Evolutionary conservation across 2,888 invertebrate genomes (phyloP).

Genomic region (Gastrophysa polygoni): DNA sequence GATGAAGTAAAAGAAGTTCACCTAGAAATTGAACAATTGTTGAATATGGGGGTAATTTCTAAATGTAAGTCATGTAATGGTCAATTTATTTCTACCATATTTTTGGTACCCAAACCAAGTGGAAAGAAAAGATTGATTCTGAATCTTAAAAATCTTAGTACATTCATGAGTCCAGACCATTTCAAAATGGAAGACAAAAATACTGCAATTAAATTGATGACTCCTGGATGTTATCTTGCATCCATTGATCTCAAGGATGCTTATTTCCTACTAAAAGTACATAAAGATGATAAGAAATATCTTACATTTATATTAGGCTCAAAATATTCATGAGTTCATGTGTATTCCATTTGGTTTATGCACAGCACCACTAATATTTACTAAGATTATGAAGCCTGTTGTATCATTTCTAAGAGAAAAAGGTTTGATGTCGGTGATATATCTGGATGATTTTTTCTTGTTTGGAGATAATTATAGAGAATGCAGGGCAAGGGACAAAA

Average conservation of each 20-base stretch:
- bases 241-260: no score
- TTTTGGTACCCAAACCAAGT: neutral
- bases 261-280: neutral
- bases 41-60: neutral
- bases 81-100: conserved; percentile 1
- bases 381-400: conserved; percentile 1
- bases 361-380: neutral
- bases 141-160: neutral
- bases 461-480: neutral
- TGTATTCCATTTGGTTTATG: conserved; percentile 1
- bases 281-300: neutral
- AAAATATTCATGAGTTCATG: neutral
- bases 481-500: neutral
- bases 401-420: neutral
- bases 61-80: neutral
- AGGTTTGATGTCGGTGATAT: no score
- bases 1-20: neutral
- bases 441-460: neutral
- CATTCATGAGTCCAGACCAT: conserved; percentile 1
- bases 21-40: conserved; percentile 3
- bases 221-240: neutral
- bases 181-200: neutral
- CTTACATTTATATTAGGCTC: neutral
- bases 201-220: conserved; percentile 1
- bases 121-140: no score